Evolutionary conservation across 2,797 vertebrate species (phyloP), one percentile per base, ranked within the genome.

Genomic region (Brotula barbata): DNA sequence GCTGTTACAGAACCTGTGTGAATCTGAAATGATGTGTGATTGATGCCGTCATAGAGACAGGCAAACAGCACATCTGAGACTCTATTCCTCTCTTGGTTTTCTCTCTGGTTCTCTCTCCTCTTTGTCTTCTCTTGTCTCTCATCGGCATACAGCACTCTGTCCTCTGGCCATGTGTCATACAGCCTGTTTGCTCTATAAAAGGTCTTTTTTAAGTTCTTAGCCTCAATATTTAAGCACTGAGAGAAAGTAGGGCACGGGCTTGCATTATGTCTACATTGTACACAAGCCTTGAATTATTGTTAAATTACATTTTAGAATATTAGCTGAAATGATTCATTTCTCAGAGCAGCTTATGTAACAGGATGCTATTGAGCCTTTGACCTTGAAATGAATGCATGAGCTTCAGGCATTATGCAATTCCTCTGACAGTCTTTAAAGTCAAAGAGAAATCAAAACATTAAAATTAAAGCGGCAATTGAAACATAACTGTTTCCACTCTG

Each of bases 351-450:
- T 86, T 84, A 71, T 64, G 62, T 80, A 88, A 83, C 65, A 4
- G 54, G 47, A 47, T 46, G 71, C 75, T 73, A 73, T 65, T 78
- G 69, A 80, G 57, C 69, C 57, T 68, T 42, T 75, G 81, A 85
- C 85, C 85, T 87, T 87, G 84, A 75, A 67, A 57, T 56, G 43
- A 64, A 74, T 68, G 69, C 23, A 16, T 46, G 52, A 59, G 82
- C 61, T 71, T 59, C 28, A 40, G 47, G 58, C 69, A 28, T 63
- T 56, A 25, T 49, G 9, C 40, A 34, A 56, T 68, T 78, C 59
- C 28, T 13, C 44, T 50, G 59, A 64, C 45, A 8, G 62, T 22
- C 46, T 71, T 66, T 62, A 43, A 75, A 75, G 64, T 78, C 1
- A 64, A 19, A 31, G 31, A 50, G 37, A 44, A 46, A 78, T 48